Percentiles rank a stretch among this genome's conserved stretches.
phyloP scores from a whole-genome alignment of 2,113 vertebrate genomes.

The Apeltes quadracus region DNA sequence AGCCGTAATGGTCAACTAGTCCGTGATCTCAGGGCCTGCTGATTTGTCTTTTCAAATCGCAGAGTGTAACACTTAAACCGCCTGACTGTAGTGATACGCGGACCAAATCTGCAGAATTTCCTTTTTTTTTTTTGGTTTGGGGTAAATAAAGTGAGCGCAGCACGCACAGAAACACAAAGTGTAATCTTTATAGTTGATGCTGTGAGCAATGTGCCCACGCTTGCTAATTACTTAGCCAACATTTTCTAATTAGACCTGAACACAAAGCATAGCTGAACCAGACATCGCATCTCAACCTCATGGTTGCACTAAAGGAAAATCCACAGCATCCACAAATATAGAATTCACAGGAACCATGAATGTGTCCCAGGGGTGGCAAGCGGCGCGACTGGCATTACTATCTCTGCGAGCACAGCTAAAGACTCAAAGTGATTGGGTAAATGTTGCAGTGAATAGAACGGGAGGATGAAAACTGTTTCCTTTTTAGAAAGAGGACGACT shows the following conservation, averaged over 20 bases:
- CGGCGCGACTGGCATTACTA: not conserved
- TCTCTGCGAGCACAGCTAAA: not conserved
- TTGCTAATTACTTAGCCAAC: not conserved
- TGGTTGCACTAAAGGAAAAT: not conserved
- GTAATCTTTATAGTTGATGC: not conserved
- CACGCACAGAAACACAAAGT: constrained; percentile 6
- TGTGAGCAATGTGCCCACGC: not conserved
- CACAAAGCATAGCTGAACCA: not conserved
- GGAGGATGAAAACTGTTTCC: constrained; percentile 15
- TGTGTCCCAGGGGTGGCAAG: not conserved
- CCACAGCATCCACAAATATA: not conserved
- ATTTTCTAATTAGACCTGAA: not conserved
- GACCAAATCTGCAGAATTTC: constrained; percentile 3
- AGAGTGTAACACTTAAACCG: constrained; percentile 14
- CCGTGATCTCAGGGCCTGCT: not conserved
- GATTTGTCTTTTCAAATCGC: constrained; percentile 21
- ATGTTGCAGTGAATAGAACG: not conserved
- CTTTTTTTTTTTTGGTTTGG: constrained; percentile 4
- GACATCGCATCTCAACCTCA: not conserved
- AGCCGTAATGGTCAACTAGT: constrained; percentile 13
- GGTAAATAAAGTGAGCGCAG: constrained; percentile 19
- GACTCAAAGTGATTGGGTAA: not conserved
- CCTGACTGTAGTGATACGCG: constrained; percentile 3
- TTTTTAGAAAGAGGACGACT: not conserved
- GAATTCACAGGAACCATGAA: not conserved